A percentile compares a stretch with the other conserved stretches of the same genome.
Conservation (phyloP, 1,140 invertebrate species). For the Anthonomus grandis region DNA sequence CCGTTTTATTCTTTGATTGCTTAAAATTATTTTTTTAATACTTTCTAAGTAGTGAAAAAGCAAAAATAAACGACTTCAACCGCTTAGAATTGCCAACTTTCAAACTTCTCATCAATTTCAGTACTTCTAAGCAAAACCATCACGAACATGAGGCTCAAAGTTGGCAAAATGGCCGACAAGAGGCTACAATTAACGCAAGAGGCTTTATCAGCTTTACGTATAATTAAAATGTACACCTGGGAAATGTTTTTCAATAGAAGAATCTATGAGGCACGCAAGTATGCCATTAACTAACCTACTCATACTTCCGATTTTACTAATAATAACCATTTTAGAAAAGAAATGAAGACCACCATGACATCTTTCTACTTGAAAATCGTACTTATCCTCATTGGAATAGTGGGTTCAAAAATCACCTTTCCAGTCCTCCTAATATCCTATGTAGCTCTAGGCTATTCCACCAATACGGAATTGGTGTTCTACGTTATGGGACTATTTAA, state of each 20-base stretch:
- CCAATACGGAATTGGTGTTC: constrained; percentile 75
- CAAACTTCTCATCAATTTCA: constrained; percentile 27
- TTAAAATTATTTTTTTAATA: no score
- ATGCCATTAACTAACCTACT: constrained; percentile 4
- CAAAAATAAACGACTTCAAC: no score
- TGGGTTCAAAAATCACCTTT: constrained; percentile 62
- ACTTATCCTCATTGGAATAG: constrained; percentile 44
- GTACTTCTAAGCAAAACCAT: constrained; percentile 30
- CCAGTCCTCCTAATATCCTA: constrained; percentile 64
- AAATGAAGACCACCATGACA: constrained; percentile 32
- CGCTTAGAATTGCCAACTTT: no score
- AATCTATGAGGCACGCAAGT: constrained; percentile 47
- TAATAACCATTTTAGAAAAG: constrained; percentile 28
- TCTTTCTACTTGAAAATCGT: constrained; percentile 34
- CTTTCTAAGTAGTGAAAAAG: no score
- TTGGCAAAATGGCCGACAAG: constrained; percentile 63
- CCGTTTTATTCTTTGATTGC: no score
- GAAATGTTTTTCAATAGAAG: constrained; percentile 73
- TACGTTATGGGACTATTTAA: constrained; percentile 73
- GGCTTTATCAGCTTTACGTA: constrained; percentile 72
- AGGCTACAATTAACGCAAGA: constrained; percentile 82
- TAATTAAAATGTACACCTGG: constrained; percentile 90
- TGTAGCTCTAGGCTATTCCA: constrained; percentile 61
- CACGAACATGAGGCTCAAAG: constrained; percentile 28
- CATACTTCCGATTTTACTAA: not conserved